A percentile compares a stretch with the other conserved stretches of the same genome.
Conservation (phyloP, 2,113 vertebrate species). For the Serilophus lunatus region DNA sequence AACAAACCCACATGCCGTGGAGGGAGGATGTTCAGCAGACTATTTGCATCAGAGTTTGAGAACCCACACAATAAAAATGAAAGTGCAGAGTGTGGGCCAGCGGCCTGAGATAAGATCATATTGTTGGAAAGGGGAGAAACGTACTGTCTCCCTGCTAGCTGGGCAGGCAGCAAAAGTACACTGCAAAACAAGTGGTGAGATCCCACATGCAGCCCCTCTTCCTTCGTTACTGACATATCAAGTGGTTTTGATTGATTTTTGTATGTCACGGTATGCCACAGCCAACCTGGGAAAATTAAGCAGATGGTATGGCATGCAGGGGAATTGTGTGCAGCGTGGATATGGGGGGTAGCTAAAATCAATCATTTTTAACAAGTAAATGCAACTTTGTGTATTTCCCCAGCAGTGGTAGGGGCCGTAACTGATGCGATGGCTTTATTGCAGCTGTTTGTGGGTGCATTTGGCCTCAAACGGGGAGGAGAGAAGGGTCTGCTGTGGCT, state of each 20-base stretch:
- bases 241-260: constrained; percentile 22
- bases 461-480: not conserved
- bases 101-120: constrained; percentile 50
- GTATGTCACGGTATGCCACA: not conserved
- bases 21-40: constrained; percentile 59
- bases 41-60: constrained; percentile 23
- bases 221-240: not conserved
- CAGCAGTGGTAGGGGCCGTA: not conserved
- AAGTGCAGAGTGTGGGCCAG: not conserved
- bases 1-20: not conserved
- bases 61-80: constrained; percentile 47
- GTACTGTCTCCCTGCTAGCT: not conserved
- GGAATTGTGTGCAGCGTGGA: not conserved
- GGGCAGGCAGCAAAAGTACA: not conserved
- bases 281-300: not conserved
- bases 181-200: not conserved
- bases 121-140: constrained; percentile 44
- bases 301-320: not conserved
- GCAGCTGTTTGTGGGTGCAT: constrained; percentile 45
- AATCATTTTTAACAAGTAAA: constrained; percentile 30
- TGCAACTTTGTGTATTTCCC: constrained; percentile 5
- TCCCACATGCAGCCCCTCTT: not conserved
- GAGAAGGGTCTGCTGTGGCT: constrained; percentile 30
- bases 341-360: not conserved
- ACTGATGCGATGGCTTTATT: constrained; percentile 32